Percentiles rank a stretch among this genome's conserved stretches.
Evolutionary conservation across 1,140 invertebrate genomes (phyloP).

Genomic region (Hyles euphorbiae): DNA sequence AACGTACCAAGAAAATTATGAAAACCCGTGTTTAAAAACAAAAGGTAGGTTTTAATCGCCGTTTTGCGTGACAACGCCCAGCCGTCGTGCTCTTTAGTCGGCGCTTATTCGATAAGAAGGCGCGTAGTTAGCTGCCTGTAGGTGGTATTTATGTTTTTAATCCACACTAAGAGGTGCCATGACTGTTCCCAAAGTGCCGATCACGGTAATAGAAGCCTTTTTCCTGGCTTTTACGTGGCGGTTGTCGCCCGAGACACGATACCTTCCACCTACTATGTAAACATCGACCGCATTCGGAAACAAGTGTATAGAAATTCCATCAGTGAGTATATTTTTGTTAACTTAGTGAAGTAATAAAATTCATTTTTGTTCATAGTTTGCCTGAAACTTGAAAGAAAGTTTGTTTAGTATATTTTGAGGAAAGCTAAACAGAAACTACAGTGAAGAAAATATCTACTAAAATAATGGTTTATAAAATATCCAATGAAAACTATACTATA

Average conservation of each 20-base stretch:
- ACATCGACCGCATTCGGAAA: no score
- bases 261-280: neutral
- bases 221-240: slow-evolving; percentile 18
- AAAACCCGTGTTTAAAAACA: slow-evolving; percentile 48
- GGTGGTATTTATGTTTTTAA: slow-evolving; percentile 60
- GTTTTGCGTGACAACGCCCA: slow-evolving; percentile 45
- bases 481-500: no score
- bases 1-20: slow-evolving; percentile 29
- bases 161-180: slow-evolving; percentile 48
- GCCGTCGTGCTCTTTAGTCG: slow-evolving; percentile 41
- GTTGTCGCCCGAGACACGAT: slow-evolving; percentile 10
- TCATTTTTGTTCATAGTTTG: no score
- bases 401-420: no score
- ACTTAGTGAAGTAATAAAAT: no score
- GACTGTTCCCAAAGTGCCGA: slow-evolving; percentile 28
- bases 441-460: no score
- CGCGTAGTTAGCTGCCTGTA: slow-evolving; percentile 30
- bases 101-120: slow-evolving; percentile 46
- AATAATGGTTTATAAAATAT: no score
- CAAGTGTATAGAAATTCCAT: no score
- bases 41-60: slow-evolving; percentile 45
- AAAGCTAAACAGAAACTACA: no score
- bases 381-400: no score
- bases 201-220: slow-evolving; percentile 27
- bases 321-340: no score